Conservation (phyloP, 2,797 vertebrate genomes). For the Alosa sapidissima region DNA sequence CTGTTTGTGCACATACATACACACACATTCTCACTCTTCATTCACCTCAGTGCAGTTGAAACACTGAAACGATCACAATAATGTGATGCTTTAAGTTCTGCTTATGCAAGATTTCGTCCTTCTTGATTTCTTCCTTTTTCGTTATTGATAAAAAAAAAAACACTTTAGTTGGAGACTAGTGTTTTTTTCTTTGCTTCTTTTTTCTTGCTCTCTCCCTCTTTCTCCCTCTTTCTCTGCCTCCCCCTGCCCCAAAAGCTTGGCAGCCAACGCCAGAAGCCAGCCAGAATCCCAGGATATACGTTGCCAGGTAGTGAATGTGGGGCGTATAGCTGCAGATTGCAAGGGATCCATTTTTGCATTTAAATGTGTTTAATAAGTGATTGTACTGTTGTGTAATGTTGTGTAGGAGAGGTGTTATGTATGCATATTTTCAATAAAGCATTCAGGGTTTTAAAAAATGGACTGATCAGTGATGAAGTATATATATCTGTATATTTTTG, state of each 20-base stretch:
- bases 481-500: not conserved
- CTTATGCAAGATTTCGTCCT: constrained; percentile 55
- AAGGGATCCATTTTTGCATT: constrained; percentile 65
- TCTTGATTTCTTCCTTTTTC: constrained; percentile 36
- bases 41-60: constrained; percentile 40
- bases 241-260: constrained; percentile 55
- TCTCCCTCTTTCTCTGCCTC: constrained; percentile 37
- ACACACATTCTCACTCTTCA: constrained; percentile 31
- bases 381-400: constrained; percentile 82
- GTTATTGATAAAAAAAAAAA: not conserved
- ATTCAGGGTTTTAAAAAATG: constrained; percentile 75
- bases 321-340: constrained; percentile 61
- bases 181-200: constrained; percentile 43
- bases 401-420: constrained; percentile 83
- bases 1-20: constrained; percentile 14
- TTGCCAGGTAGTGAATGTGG: constrained; percentile 39
- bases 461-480: not conserved
- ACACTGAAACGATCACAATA: constrained; percentile 53
- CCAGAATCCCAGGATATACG: constrained; percentile 35
- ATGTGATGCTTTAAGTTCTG: constrained; percentile 59
- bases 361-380: constrained; percentile 79
- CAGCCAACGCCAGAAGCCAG: constrained; percentile 52
- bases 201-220: not conserved
- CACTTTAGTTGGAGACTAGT: constrained; percentile 48
- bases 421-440: constrained; percentile 87